Conservation (phyloP, 1,140 invertebrate genomes). For the Nylanderia fulva region DNA sequence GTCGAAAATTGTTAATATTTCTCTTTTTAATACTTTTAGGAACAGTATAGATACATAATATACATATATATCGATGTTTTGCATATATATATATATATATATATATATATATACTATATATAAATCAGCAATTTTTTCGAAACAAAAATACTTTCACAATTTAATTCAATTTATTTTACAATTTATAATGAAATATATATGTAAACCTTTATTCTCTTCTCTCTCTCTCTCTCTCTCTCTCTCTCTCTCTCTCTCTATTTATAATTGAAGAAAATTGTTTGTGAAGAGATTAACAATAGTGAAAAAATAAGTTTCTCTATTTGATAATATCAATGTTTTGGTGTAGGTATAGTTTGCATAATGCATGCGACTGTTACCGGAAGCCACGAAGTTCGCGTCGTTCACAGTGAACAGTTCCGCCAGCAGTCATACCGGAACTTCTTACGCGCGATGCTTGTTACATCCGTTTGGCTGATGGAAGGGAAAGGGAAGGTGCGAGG, state of each 20-base stretch:
- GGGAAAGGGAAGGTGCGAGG: neutral
- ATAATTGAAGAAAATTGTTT: neutral
- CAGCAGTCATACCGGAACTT: conserved; percentile 47
- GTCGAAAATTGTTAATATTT: conserved; percentile 5
- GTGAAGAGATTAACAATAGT: neutral
- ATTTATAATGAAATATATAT: neutral
- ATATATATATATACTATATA: too few species aligned
- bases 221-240: too few species aligned
- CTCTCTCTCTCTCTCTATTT: too few species aligned
- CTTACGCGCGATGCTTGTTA: conserved; percentile 56
- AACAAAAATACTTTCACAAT: neutral
- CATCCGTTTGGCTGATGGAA: conserved; percentile 24
- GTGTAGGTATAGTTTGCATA: conserved; percentile 12
- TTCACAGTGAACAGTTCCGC: conserved; percentile 8
- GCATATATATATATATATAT: neutral
- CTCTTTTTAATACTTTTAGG: conserved; percentile 1
- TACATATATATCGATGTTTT: neutral
- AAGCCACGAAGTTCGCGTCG: conserved; percentile 37
- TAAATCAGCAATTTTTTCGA: neutral
- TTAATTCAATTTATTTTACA: neutral
- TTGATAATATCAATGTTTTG: neutral
- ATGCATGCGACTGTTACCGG: conserved; percentile 37
- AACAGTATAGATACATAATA: neutral
- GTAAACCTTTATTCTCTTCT: neutral
- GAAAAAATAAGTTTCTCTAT: neutral